Evolutionary conservation across 30 jellyfish, hydroid and myxozoan genomes (phyloP).

Genomic region (Turritopsis dohrnii): DNA sequence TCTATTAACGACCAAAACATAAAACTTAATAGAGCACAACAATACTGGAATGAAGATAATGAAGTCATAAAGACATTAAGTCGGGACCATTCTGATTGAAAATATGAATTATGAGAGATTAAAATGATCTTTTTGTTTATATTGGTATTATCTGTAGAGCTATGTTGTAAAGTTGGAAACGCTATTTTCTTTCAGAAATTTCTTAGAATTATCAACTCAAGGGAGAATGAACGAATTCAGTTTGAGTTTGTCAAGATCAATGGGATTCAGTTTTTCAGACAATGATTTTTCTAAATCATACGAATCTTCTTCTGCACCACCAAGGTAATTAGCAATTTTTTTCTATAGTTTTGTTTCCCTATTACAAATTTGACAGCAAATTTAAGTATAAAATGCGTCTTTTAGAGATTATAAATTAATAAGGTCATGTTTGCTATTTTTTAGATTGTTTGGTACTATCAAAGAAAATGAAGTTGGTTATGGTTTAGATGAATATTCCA

Average conservation of each 20-base stretch:
- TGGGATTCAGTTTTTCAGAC: neutral
- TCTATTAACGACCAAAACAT: too few relatives aligned
- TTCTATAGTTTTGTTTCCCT: neutral
- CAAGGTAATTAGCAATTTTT: neutral
- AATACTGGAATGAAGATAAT: too few relatives aligned
- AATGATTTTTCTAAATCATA: neutral
- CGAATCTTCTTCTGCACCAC: neutral
- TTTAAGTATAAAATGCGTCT: too few relatives aligned
- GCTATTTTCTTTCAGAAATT: neutral
- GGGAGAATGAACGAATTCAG: constrained; percentile 9
- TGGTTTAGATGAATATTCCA: neutral
- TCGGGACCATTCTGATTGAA: too few relatives aligned
- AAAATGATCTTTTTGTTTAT: too few relatives aligned
- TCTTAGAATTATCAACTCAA: neutral
- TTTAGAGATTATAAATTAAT: too few relatives aligned
- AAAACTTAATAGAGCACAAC: too few relatives aligned
- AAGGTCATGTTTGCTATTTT: neutral
- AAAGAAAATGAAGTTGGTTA: neutral
- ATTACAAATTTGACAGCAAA: too few relatives aligned
- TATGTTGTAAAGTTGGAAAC: neutral
- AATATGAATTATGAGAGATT: too few relatives aligned
- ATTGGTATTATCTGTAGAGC: neutral
- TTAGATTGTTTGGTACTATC: neutral
- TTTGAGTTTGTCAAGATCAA: constrained; percentile 1
- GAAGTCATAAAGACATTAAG: too few relatives aligned